Percentiles rank a stretch among this genome's conserved stretches.
phyloP scores from a whole-genome alignment of 2,797 vertebrate genomes.

The Premnoplex brunnescens region DNA sequence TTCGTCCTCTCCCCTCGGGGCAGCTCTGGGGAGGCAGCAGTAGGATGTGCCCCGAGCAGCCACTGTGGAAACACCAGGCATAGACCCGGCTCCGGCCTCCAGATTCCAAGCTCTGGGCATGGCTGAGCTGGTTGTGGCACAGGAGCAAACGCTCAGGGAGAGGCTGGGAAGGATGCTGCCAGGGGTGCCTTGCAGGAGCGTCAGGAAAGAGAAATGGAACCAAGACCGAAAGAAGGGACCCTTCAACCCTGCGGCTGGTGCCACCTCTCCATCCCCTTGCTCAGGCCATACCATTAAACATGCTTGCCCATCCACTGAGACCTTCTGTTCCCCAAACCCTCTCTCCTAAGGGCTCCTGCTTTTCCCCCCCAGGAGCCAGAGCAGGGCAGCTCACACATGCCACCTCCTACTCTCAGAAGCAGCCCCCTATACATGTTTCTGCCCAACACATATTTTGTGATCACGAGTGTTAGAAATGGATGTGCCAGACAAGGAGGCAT shows the following conservation, averaged over 20 bases:
- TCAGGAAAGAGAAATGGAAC: background rate
- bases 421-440: background rate
- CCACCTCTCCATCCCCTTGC: background rate
- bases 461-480: constrained; percentile 16
- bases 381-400: background rate
- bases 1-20: rapidly evolving
- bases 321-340: rapidly evolving
- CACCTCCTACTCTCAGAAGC: background rate
- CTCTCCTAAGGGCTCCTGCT: background rate
- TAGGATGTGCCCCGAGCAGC: background rate
- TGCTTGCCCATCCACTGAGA: rapidly evolving
- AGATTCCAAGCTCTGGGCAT: background rate
- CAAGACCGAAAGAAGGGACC: background rate
- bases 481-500: constrained; percentile 17
- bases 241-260: background rate
- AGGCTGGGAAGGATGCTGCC: background rate
- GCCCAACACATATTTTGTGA: background rate
- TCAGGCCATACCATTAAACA: background rate
- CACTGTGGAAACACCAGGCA: background rate
- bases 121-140: background rate
- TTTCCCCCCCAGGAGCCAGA: rapidly evolving
- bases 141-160: background rate
- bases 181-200: background rate
- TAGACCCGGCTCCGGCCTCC: background rate
- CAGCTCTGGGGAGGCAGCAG: rapidly evolving